Evolutionary conservation across 2,797 vertebrate genomes (phyloP), one percentile per base, ranked within the genome.

Genomic region (Cephalopachus bancanus): DNA sequence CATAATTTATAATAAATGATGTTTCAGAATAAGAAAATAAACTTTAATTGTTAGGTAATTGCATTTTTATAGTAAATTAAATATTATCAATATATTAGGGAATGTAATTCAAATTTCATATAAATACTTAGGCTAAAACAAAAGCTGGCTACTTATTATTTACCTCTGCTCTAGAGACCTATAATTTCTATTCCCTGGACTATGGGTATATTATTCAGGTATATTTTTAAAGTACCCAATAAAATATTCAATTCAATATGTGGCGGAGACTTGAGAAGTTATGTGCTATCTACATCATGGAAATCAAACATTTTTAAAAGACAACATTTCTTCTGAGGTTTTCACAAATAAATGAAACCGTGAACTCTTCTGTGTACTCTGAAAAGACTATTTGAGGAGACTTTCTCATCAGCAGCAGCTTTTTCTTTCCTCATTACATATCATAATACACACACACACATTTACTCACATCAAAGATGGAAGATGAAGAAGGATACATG

Each of bases 281-380:
- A 51, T 57, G 16, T 94, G 80, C 64, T 92, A 97, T 76, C 14
- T 71, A 81, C 12, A 67, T 69, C n/a, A 64, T 15, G 28, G 14
- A 51, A 86, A 37, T 53, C 19, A 24, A 74, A 51, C 22, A 37
- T 15, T 79, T 3, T 26, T 55, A 64, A 57, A 69, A 87, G 11
- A 22, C 88, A n/a, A 33, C 67, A 95, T 89, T 97, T 97, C 96
- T 94, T 95, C 49, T 95, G 94, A 95, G 92, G 92, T 97, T 97
- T 89, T 89, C 80, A 89, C 92, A 62, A 65, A 7, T 30, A 64
- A 10, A 64, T 72, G 33, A 95, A 89, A 55, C 67, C 76, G 84
- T 94, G 85, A 71, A 89, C 4, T 4, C 9, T 57, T 74, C 10
- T 64, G 14, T 22, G 33, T n/a, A 57, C 22, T 8, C 24, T 69